Evolutionary conservation across 2,888 invertebrate genomes (phyloP).

Genomic region (Andrena praecox): DNA sequence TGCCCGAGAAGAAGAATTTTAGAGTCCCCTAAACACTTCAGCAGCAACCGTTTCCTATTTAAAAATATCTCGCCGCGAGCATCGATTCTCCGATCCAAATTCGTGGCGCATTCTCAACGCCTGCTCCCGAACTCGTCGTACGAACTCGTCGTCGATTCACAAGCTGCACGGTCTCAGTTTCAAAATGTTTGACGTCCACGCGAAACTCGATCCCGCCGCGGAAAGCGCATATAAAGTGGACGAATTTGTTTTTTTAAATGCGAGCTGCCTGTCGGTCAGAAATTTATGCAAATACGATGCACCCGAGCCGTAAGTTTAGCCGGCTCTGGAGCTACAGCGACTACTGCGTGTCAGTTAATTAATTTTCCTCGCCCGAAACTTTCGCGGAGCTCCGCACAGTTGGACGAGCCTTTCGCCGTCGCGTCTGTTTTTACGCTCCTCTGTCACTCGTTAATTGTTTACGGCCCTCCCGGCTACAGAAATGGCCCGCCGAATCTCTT

Average conservation of each 20-base stretch:
- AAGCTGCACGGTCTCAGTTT: too few relatives aligned
- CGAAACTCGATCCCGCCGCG: background rate
- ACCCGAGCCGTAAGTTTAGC: background rate
- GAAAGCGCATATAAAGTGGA: background rate
- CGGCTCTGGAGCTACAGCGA: background rate
- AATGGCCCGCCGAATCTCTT: too few relatives aligned
- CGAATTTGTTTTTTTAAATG: background rate
- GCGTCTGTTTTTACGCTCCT: background rate
- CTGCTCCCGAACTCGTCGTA: too few relatives aligned
- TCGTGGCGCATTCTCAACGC: background rate
- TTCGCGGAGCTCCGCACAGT: background rate
- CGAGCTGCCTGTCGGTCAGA: background rate
- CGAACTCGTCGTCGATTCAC: too few relatives aligned
- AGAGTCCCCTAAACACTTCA: background rate
- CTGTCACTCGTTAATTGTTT: background rate
- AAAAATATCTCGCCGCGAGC: background rate
- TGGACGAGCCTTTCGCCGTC: background rate
- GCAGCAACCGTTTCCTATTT: background rate
- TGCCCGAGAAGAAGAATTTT: background rate
- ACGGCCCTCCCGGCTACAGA: too few relatives aligned
- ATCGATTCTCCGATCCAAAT: background rate
- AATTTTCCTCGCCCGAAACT: constrained; percentile 1
- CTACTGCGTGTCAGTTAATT: constrained; percentile 17
- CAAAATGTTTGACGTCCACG: background rate
- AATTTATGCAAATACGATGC: constrained; percentile 6